A percentile compares a stretch with the other conserved stretches of the same genome.
These are phyloP conservation scores for Cryptus armator DNA, from an alignment of 2,888 invertebrate species.

Conservation along the genomic window DNA sequence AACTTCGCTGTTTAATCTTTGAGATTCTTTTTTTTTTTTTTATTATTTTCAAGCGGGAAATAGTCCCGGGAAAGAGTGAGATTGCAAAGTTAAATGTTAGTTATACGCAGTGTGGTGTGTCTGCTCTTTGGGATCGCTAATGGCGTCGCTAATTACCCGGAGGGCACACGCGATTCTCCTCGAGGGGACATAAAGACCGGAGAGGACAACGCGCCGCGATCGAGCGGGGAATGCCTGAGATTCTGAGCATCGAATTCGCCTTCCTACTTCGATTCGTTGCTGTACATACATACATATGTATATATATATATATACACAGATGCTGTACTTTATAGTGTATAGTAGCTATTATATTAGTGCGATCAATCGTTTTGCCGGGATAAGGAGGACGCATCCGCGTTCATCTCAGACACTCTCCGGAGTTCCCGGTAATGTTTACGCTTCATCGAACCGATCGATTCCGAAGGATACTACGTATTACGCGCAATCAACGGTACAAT, in stretches of 20 bases:
- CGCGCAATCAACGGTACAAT: slow-evolving; percentile 7
- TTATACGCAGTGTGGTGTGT: slow-evolving; percentile 19
- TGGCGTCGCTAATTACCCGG: slow-evolving; percentile 67
- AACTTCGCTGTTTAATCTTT: not conserved
- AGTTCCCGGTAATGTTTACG: slow-evolving; percentile 27
- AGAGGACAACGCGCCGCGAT: slow-evolving; percentile 44
- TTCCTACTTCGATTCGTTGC: slow-evolving; percentile 34
- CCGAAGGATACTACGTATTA: not conserved
- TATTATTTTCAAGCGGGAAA: slow-evolving; percentile 6
- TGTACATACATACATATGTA: not conserved
- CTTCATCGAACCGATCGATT: slow-evolving; percentile 15
- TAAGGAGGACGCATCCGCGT: slow-evolving; percentile 20
- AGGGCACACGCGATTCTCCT: slow-evolving; percentile 61
- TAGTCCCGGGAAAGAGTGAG: slow-evolving; percentile 1
- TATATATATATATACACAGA: not conserved
- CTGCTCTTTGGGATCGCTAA: slow-evolving; percentile 58
- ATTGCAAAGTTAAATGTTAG: not conserved
- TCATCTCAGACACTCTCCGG: slow-evolving; percentile 14
- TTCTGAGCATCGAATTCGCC: slow-evolving; percentile 61
- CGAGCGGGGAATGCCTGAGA: slow-evolving; percentile 56
- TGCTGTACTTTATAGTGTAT: slow-evolving; percentile 2
- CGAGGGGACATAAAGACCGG: slow-evolving; percentile 35
- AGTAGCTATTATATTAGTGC: slow-evolving; percentile 33
- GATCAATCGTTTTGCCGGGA: slow-evolving; percentile 29
- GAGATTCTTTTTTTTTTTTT: not conserved